Evolutionary conservation across 1,140 invertebrate genomes (phyloP).

Genomic region (Plutomurus gul): DNA sequence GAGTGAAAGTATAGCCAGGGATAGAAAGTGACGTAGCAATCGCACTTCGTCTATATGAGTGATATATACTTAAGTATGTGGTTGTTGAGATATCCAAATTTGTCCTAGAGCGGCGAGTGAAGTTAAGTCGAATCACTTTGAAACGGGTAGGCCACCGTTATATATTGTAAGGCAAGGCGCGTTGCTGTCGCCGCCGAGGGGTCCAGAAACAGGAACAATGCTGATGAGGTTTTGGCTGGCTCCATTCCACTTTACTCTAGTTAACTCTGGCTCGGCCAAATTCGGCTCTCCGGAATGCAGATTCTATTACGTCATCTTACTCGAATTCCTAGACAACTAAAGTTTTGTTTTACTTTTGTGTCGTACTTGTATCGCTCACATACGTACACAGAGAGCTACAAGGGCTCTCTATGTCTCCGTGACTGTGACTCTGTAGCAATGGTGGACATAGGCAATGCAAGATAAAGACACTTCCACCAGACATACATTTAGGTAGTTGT

Average conservation of each 20-base stretch:
- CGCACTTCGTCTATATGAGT: too few species aligned
- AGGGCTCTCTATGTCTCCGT: neutral
- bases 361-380: neutral
- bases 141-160: too few species aligned
- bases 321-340: neutral
- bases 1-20: neutral
- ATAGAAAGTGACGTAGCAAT: neutral
- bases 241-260: neutral
- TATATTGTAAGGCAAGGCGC: neutral
- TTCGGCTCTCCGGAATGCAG: neutral
- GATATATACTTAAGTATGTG: too few species aligned
- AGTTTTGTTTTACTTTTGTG: neutral
- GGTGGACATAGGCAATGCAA: neutral
- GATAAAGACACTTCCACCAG: too few species aligned
- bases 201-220: neutral
- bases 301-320: constrained; percentile 11
- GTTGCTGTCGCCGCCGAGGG: neutral
- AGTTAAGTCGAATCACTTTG: too few species aligned
- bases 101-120: too few species aligned
- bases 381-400: neutral
- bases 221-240: neutral
- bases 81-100: too few species aligned
- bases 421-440: neutral
- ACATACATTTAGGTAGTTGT: too few species aligned
- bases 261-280: neutral